Percentiles rank a stretch among this genome's conserved stretches.
Evolutionary conservation across 53 echinoderm and acorn worm genomes (phyloP).

Genomic region (Luidia sarsii): DNA sequence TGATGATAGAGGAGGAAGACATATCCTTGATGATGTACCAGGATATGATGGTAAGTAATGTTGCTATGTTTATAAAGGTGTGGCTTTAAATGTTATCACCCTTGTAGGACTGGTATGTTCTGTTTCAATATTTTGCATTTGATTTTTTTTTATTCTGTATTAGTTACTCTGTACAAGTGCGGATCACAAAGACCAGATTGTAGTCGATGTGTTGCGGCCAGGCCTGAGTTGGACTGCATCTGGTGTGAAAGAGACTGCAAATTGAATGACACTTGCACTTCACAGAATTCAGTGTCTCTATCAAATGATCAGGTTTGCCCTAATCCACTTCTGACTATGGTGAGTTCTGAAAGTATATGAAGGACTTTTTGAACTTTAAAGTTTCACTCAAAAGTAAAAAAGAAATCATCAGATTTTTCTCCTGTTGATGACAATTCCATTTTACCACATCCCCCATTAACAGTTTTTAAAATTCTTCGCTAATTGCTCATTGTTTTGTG

Average conservation of each 20-base stretch:
- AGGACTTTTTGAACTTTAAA: too few relatives aligned
- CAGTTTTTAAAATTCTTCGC: too few relatives aligned
- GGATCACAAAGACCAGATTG: conserved; percentile 63
- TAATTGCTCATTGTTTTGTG: too few relatives aligned
- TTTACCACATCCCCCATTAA: too few relatives aligned
- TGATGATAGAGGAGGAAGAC: background rate
- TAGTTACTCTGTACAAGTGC: conserved; percentile 71
- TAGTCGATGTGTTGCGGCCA: conserved; percentile 64
- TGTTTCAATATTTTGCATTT: too few relatives aligned
- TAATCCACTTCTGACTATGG: conserved; percentile 20
- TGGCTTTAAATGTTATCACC: too few relatives aligned
- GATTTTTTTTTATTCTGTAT: background rate
- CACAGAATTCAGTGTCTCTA: conserved; percentile 2
- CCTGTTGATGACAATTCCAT: too few relatives aligned
- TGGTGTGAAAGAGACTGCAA: conserved; percentile 59
- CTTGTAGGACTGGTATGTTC: too few relatives aligned
- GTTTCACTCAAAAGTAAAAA: too few relatives aligned
- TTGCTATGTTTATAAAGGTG: too few relatives aligned
- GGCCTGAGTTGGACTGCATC: conserved; percentile 59
- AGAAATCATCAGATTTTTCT: too few relatives aligned
- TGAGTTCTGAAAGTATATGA: background rate
- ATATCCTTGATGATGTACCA: conserved; percentile 33
- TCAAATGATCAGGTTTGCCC: conserved; percentile 21
- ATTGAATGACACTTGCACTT: conserved; percentile 10
- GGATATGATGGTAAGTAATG: conserved; percentile 16